Conservation (phyloP, 2,113 vertebrate species). For the Prochilodus magdalenae region DNA sequence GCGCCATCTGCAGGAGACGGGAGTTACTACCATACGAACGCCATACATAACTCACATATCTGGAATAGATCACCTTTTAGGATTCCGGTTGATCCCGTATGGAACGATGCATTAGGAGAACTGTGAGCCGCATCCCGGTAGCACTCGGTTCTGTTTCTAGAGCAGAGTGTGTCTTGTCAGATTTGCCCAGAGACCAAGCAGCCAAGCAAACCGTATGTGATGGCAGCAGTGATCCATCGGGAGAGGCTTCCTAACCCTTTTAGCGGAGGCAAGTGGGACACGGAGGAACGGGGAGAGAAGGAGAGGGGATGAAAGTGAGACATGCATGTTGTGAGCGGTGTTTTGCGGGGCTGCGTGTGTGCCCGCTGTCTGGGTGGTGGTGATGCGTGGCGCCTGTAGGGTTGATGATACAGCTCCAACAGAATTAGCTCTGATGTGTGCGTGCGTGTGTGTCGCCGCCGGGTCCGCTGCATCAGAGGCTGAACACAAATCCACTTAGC, state of each 20-base stretch:
- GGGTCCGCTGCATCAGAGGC: constrained; percentile 55
- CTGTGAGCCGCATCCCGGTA: background rate
- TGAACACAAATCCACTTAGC: constrained; percentile 65
- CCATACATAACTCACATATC: too few species aligned
- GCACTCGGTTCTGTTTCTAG: background rate
- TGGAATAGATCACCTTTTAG: too few species aligned
- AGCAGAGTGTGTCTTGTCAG: background rate
- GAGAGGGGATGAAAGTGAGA: constrained; percentile 56
- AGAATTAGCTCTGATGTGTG: constrained; percentile 64
- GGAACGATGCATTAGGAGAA: background rate
- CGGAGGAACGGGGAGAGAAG: background rate
- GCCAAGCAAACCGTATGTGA: constrained; percentile 8
- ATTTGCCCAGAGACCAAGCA: background rate
- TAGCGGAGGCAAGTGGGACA: background rate
- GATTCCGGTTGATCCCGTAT: too few species aligned
- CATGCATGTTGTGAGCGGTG: constrained; percentile 3
- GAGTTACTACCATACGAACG: too few species aligned
- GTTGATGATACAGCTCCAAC: constrained; percentile 55
- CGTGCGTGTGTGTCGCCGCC: constrained; percentile 54
- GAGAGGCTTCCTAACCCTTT: background rate
- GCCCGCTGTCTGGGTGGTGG: constrained; percentile 26
- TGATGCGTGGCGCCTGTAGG: constrained; percentile 46
- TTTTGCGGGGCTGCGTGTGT: constrained; percentile 7
- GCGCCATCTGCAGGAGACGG: too few species aligned
- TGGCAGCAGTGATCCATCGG: background rate